Base-by-base conservation (phyloP, 2,888 invertebrate species). In the Chirona hameri region DNA sequence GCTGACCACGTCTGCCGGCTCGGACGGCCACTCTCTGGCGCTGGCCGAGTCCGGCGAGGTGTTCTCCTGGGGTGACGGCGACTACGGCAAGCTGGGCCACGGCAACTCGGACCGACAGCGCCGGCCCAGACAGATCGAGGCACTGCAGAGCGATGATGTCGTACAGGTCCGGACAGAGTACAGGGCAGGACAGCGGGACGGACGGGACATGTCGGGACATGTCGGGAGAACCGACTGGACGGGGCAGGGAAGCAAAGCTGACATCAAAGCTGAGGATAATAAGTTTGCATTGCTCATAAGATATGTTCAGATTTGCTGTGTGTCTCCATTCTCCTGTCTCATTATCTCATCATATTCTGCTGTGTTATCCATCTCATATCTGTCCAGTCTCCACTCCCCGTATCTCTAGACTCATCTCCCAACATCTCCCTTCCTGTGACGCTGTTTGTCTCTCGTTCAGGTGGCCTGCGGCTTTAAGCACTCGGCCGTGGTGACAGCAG, bases 41-140 rank as follows among this genome's bases (percentile, higher is more conserved):
- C 86, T 92, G 82, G 91, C 92, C 0, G 91, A 92, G 87, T 91
- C 91, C 86, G 92, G 92, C 0, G 92, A 92, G 87, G 92, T 92
- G 48, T 92, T 92, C 86, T 91, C 91, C 31, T 92, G 92, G 92
- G 92, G 91, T 18, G 91, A 92, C 86, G 92, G 92, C 0, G 92
- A 92, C 87, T 92, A 91, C 86, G 92, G 92, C 15, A 91, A 92
- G 87, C 87, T 92, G 57, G 92, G 92, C 0, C 92, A 92, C 86
- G 92, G 92, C 14, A 91, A 91, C 86, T 91, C 91, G 85, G 92
- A 92, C 85, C 87, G 92, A 39, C 91, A 92, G 86, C 87, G 92
- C 57, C 87, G 91, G 79, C 92, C 92, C 0, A 87, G 91, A 81
- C 91, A 91, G 86, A 91, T 92, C 83, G 92, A 92, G 86, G 90